A percentile compares a stretch with the other conserved stretches of the same genome.
Conservation (phyloP, 1,140 invertebrate species). For the Hydropsyche tenuis region DNA sequence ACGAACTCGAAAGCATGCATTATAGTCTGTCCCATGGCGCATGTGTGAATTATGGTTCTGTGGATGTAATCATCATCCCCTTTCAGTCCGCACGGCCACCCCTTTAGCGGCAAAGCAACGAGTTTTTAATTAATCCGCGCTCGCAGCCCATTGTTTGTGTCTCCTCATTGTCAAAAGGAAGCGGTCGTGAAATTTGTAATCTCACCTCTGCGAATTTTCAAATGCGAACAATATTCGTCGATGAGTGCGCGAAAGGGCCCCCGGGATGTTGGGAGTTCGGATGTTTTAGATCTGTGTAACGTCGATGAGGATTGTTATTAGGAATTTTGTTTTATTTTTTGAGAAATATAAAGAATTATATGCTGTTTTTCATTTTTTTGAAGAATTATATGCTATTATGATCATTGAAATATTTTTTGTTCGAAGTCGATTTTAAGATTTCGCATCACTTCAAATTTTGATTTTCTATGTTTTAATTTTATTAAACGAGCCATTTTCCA, state of each 20-base stretch:
- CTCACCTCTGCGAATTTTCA: slow-evolving; percentile 44
- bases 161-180: slow-evolving; percentile 48
- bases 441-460: too few species aligned
- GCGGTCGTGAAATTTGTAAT: slow-evolving; percentile 41
- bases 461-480: too few species aligned
- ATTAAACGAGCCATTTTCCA: too few species aligned
- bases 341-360: too few species aligned
- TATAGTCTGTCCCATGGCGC: not conserved
- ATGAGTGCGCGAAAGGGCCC: slow-evolving; percentile 5
- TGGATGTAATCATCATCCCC: slow-evolving; percentile 45
- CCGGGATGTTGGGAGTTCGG: not conserved
- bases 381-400: too few species aligned
- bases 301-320: too few species aligned
- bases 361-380: too few species aligned
- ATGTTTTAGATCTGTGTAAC: not conserved
- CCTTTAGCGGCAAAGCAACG: slow-evolving; percentile 42
- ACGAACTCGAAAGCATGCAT: not conserved
- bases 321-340: not conserved
- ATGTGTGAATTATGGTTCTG: slow-evolving; percentile 44
- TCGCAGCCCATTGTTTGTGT: slow-evolving; percentile 46
- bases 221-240: slow-evolving; percentile 34
- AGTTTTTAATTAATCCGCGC: slow-evolving; percentile 49
- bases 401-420: too few species aligned
- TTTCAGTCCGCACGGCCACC: not conserved
- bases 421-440: too few species aligned